Conservation (phyloP, 1,140 invertebrate genomes). For the Brachystomella parvula region DNA sequence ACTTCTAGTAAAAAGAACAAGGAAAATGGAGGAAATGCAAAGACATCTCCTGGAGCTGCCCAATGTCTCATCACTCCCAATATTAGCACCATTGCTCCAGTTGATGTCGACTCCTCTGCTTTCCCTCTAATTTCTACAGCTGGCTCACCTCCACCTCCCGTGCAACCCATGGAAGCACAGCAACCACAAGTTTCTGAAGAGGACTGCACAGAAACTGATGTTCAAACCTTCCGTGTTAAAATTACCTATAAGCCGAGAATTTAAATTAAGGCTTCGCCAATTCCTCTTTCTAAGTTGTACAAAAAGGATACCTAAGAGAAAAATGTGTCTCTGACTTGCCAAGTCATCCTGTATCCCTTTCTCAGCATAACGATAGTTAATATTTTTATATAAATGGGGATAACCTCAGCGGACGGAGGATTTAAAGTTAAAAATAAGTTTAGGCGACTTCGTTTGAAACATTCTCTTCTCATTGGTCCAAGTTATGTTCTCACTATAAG, state of each 20-base stretch:
- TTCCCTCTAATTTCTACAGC: not conserved
- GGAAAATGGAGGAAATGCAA: slow-evolving; percentile 49
- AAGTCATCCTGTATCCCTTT: not conserved
- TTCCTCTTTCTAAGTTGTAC: not conserved
- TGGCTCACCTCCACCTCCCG: not conserved
- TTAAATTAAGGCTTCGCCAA: slow-evolving; percentile 39
- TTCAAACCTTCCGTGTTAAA: slow-evolving; percentile 56
- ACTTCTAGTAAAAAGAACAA: slow-evolving; percentile 59
- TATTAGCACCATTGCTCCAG: not conserved
- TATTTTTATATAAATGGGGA: too few species aligned
- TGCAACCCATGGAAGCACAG: not conserved
- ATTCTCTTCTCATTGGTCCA: too few species aligned
- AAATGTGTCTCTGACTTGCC: not conserved
- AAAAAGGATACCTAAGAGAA: not conserved
- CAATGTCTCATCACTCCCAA: not conserved
- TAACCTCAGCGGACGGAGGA: too few species aligned
- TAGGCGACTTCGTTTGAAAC: too few species aligned
- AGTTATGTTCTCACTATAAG: too few species aligned
- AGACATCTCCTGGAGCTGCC: not conserved
- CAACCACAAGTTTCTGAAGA: slow-evolving; percentile 39
- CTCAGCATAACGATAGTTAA: too few species aligned
- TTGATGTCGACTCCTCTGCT: not conserved
- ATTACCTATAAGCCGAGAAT: slow-evolving; percentile 59
- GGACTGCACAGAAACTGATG: slow-evolving; percentile 52
- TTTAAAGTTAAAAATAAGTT: not conserved